Evolutionary conservation across 2,888 invertebrate species (phyloP).

Genomic region (Andrena bicolor): DNA sequence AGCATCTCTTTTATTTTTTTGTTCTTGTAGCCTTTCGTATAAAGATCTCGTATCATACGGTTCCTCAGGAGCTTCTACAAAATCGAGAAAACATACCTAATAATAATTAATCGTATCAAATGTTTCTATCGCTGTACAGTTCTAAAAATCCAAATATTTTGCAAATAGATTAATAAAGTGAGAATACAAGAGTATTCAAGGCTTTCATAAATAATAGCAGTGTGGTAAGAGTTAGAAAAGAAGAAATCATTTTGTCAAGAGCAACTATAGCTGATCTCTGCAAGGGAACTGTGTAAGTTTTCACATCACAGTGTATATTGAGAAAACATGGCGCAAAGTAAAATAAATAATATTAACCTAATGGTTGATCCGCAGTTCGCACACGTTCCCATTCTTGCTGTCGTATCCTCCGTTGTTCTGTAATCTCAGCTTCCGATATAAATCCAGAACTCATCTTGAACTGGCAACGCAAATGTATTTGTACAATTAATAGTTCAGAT

Average conservation of each 20-base stretch:
- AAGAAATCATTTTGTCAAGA: too few species aligned
- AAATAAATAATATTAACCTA: slow-evolving; percentile 87
- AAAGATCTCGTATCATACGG: slow-evolving; percentile 93
- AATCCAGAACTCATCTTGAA: slow-evolving; percentile 94
- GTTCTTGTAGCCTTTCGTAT: slow-evolving; percentile 97
- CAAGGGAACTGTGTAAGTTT: too few species aligned
- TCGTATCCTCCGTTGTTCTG: slow-evolving; percentile 91
- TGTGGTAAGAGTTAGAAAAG: too few species aligned
- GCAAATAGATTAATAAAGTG: background rate
- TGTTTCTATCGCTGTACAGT: background rate
- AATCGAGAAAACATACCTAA: slow-evolving; percentile 52
- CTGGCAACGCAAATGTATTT: slow-evolving; percentile 8
- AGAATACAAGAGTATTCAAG: too few species aligned
- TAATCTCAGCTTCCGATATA: slow-evolving; percentile 94
- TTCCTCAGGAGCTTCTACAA: slow-evolving; percentile 95
- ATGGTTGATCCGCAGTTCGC: slow-evolving; percentile 94
- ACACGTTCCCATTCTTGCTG: slow-evolving; percentile 99
- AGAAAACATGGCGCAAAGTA: background rate
- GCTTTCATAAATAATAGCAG: too few species aligned
- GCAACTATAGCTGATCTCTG: too few species aligned
- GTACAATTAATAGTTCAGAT: background rate
- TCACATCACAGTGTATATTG: too few species aligned
- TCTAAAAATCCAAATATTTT: background rate
- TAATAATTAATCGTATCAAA: slow-evolving; percentile 7
- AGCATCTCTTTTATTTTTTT: slow-evolving; percentile 95